phyloP scores from a whole-genome alignment of 2,888 invertebrate genomes.

The Troilus luridus region DNA sequence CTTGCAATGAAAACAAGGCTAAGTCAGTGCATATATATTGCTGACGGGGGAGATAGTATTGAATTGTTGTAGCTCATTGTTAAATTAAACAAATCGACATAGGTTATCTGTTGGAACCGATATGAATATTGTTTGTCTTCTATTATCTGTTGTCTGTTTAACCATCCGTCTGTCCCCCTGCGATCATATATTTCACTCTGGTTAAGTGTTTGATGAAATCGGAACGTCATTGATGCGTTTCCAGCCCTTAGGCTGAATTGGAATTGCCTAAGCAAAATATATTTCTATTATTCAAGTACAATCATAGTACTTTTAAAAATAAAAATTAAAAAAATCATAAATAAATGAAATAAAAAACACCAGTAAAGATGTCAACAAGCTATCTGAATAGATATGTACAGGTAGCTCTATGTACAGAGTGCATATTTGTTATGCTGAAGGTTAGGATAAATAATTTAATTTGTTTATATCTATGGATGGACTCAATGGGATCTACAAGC shows the following conservation, averaged over 20 bases:
- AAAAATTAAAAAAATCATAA: no score
- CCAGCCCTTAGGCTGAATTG: background rate
- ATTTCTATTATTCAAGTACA: background rate
- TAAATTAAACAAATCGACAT: constrained; percentile 29
- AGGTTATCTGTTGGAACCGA: background rate
- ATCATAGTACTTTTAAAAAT: background rate
- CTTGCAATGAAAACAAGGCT: constrained; percentile 10
- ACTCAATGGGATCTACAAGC: no score
- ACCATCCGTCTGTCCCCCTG: background rate
- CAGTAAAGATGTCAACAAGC: no score
- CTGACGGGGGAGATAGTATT: background rate
- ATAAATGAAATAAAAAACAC: no score
- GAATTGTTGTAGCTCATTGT: constrained; percentile 29
- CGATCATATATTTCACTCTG: background rate
- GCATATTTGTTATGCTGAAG: no score
- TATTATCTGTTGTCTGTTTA: constrained; percentile 38
- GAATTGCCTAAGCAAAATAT: background rate
- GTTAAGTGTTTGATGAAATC: constrained; percentile 40
- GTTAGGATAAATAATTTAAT: no score
- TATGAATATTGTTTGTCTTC: constrained; percentile 35
- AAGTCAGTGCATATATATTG: background rate
- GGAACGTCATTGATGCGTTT: constrained; percentile 20
- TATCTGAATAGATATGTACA: no score
- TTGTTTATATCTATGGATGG: no score
- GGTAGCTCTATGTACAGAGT: no score